Evolutionary conservation across 2,888 invertebrate species (phyloP).

Genomic region (Acrobasis consociella): DNA sequence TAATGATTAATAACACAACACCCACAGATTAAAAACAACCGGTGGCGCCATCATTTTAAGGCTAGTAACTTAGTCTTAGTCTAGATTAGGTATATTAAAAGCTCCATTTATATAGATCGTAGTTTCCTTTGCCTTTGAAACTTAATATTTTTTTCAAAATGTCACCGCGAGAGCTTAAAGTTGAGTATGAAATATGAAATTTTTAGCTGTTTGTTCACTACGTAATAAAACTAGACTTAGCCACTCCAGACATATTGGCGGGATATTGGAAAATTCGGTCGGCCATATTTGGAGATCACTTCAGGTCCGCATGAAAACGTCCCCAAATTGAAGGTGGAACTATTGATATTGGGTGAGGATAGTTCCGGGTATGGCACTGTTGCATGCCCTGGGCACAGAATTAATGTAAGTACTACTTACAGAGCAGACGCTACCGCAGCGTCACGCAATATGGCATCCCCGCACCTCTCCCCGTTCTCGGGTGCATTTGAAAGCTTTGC

Average conservation of each 20-base stretch:
- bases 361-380: too few species aligned
- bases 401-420: too few species aligned
- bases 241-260: constrained; percentile 33
- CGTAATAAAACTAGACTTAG: constrained; percentile 39
- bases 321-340: constrained; percentile 20
- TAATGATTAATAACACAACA: too few species aligned
- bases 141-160: constrained; percentile 5
- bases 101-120: not conserved
- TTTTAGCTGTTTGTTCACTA: constrained; percentile 30
- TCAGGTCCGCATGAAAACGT: constrained; percentile 21
- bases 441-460: too few species aligned
- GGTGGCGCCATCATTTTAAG: too few species aligned
- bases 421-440: too few species aligned
- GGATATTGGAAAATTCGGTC: constrained; percentile 31
- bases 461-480: too few species aligned
- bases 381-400: too few species aligned
- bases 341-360: constrained; percentile 14
- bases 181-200: constrained; percentile 19
- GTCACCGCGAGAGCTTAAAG: not conserved
- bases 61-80: not conserved
- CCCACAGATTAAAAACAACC: too few species aligned
- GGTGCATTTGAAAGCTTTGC: too few species aligned
- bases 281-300: constrained; percentile 22
- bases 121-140: not conserved
- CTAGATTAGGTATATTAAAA: too few species aligned